Evolutionary conservation across 2,113 vertebrate species (phyloP).

Genomic region (Cromileptes altivelis): DNA sequence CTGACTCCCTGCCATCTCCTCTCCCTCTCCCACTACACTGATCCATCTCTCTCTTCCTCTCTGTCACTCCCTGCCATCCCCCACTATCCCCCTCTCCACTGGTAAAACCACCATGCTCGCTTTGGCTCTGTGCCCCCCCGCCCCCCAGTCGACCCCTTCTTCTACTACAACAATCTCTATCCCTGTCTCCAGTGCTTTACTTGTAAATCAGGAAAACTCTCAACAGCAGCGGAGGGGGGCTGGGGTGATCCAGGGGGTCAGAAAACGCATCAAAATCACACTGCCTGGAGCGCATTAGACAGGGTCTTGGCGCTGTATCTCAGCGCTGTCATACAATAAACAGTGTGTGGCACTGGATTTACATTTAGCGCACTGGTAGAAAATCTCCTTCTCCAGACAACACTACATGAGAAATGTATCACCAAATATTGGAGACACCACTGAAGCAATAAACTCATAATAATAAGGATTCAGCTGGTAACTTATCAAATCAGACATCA

Average conservation of each 20-base stretch:
- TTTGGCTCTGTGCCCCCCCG: slow-evolving; percentile 55
- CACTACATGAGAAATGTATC: slow-evolving; percentile 20
- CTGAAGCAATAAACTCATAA: slow-evolving; percentile 10
- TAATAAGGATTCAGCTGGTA: not conserved
- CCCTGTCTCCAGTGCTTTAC: slow-evolving; percentile 63
- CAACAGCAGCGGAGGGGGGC: slow-evolving; percentile 62
- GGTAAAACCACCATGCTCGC: slow-evolving; percentile 57
- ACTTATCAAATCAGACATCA: slow-evolving; percentile 12
- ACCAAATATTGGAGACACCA: slow-evolving; percentile 9
- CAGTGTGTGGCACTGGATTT: slow-evolving; percentile 62
- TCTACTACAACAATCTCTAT: slow-evolving; percentile 62
- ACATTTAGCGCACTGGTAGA: slow-evolving; percentile 55
- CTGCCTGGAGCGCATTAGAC: slow-evolving; percentile 72
- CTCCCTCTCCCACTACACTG: slow-evolving; percentile 56
- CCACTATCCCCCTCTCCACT: slow-evolving; percentile 45
- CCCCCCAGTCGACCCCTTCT: slow-evolving; percentile 42
- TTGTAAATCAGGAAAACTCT: slow-evolving; percentile 76
- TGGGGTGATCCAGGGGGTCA: slow-evolving; percentile 69
- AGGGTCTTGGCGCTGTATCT: slow-evolving; percentile 60
- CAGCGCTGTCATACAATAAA: slow-evolving; percentile 71
- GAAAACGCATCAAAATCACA: slow-evolving; percentile 67
- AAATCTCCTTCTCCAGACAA: slow-evolving; percentile 31
- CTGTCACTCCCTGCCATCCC: slow-evolving; percentile 66
- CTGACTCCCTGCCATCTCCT: slow-evolving; percentile 65
- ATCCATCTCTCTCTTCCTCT: slow-evolving; percentile 57